Percentiles rank a stretch among this genome's conserved stretches.
Evolutionary conservation across 1,140 invertebrate genomes (phyloP).

Genomic region (Panagrolaimus sp.): DNA sequence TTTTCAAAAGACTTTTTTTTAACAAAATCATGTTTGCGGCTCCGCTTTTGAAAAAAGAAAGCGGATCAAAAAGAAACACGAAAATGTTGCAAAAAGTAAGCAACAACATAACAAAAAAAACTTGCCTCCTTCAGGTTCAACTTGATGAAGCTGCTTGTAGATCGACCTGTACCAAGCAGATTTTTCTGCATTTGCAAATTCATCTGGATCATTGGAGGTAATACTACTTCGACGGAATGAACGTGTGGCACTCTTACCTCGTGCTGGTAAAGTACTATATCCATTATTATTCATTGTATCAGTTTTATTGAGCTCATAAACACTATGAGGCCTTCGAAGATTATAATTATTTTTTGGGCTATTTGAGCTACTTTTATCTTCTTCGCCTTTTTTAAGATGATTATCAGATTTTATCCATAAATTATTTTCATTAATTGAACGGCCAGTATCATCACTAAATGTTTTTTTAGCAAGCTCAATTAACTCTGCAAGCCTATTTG

Average conservation of each 20-base stretch:
- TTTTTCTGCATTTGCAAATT: constrained; percentile 1
- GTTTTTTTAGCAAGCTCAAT: constrained; percentile 6
- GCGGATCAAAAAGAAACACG: no score
- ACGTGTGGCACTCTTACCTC: not conserved
- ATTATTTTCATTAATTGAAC: not conserved
- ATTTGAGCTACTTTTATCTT: not conserved
- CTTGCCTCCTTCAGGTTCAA: no score
- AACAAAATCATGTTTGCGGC: no score
- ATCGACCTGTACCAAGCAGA: not conserved
- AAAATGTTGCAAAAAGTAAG: no score
- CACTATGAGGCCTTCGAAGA: constrained; percentile 4
- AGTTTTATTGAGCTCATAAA: not conserved
- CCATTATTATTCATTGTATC: not conserved
- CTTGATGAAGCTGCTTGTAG: constrained; percentile 5
- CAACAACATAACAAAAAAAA: no score
- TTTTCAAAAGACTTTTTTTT: no score
- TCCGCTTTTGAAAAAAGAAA: no score
- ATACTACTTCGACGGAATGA: no score
- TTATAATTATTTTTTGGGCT: not conserved
- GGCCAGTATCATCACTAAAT: constrained; percentile 8
- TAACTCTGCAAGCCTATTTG: not conserved
- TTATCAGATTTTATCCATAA: not conserved
- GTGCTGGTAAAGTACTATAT: constrained; percentile 4
- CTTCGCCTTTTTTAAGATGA: not conserved
- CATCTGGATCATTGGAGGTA: not conserved